Evolutionary conservation across 2,113 vertebrate species (phyloP), one percentile per base, ranked within the genome.

Genomic region (Corythaeola cristata): DNA sequence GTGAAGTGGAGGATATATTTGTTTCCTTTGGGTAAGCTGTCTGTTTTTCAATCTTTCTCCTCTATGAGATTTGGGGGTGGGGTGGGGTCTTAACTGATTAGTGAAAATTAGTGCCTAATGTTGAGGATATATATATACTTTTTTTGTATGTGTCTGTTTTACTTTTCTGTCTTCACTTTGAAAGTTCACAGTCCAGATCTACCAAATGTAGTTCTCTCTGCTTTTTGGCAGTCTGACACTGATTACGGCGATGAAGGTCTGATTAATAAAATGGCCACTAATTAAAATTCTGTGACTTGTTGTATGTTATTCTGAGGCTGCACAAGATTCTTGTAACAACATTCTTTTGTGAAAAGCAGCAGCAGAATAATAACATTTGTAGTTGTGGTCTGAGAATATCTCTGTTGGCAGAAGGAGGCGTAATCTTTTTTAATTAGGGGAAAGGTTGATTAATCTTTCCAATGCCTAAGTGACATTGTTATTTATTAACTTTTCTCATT

Each of bases 371-470:
- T 77, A 59, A 50, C 26, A 45, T 41, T 58, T 56, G 52, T 88
- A 64, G 23, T 19, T 88, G 17, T 49, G 12, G 10, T 30, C 14
- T 80, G 41, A 88, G 74, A 85, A 69, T 58, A 69, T 41, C 27
- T 74, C 45, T 80, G 17, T 77, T 77, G 13, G 32, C 62, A 73
- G 72, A 69, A 92, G 11, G 16, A 88, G 20, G 8, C 15, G 56
- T 76, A 78, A 84, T 83, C 59, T 72, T 73, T 82, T 90, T 77
- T 88, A 96, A 90, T 93, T 88, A 95, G 28, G 22, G 22, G 26
- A 77, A 58, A 80, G 22, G 10, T 81, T 92, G 22, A 50, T 91
- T 95, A 91, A 91, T 81, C 33, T 81, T 6, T 39, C 19, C 21
- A 55, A 69, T 80, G 55, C 59, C 64, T 81, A 84, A 80, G 83